A percentile compares a stretch with the other conserved stretches of the same genome.
Conservation (phyloP, 1,140 invertebrate species). For the Hypsibius dujardini region DNA sequence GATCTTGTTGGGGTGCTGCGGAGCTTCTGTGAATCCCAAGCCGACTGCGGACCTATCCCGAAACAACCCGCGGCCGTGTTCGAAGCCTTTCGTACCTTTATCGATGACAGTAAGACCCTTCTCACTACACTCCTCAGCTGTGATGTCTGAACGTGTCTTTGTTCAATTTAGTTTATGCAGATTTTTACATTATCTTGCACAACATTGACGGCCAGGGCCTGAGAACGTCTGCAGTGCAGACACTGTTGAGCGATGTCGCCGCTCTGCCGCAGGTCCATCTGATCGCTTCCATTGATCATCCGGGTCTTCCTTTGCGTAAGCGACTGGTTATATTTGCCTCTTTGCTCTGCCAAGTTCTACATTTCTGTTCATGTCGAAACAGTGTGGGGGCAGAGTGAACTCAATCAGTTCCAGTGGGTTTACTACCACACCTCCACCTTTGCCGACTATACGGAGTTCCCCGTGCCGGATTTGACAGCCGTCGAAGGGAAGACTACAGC, state of each 20-base stretch:
- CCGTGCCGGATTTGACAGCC: neutral
- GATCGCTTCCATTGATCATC: neutral
- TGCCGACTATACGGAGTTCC: neutral
- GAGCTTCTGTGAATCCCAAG: neutral
- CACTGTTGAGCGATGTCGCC: neutral
- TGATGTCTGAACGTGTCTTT: neutral
- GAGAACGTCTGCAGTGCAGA: neutral
- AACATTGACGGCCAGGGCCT: neutral
- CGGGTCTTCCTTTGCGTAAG: constrained; percentile 6
- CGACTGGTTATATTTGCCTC: neutral
- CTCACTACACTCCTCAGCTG: neutral
- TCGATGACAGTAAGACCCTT: neutral
- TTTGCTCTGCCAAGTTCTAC: neutral
- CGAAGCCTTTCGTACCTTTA: neutral
- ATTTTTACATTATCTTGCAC: neutral
- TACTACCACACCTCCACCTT: neutral
- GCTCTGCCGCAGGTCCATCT: neutral
- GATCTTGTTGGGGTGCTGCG: neutral
- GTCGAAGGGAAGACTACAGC: neutral
- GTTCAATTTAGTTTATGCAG: neutral
- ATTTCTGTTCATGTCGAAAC: neutral
- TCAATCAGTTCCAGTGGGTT: neutral
- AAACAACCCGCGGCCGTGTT: neutral
- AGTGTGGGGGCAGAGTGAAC: constrained; percentile 3
- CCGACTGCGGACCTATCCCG: neutral